Evolutionary conservation across 2,797 vertebrate genomes (phyloP), one percentile per base, ranked within the genome.

Genomic region (Neosilurus mollespiculum): DNA sequence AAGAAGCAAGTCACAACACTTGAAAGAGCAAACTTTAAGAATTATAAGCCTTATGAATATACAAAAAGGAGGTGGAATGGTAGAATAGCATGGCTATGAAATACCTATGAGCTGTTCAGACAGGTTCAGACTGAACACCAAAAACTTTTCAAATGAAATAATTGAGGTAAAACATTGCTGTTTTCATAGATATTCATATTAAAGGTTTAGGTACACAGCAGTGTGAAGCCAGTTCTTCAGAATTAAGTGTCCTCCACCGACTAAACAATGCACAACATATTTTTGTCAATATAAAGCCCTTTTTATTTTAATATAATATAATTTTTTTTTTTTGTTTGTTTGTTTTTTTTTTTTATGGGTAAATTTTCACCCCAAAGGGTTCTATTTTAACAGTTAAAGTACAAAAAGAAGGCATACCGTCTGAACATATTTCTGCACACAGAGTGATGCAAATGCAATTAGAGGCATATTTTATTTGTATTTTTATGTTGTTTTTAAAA

Each of bases 1-100:
- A 51, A 51, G 59, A 51, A 78, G 65, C 61, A 51, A 65, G 64
- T 64, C 61, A 78, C 24, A 15, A 51, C 56, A 77, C 10, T 76
- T 43, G 58, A 20, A 62, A 78, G 12, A 62, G 7, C 3, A 26
- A 78, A 37, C 24, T 59, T 59, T 76, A 75, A 24, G 34, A 76
- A 76, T 37, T 76, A n/a, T 61, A n/a, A 34, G 9, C 26, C 15
- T 34, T 73, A 54, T 37, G 30, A 20, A 59, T 37, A 34, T 56
- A 15, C 30, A 37, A 14, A 76, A 76, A 37, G 54, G 0, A 43
- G 16, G 24, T 4, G 4, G 51, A 2, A 16, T n/a, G 18, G 6
- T 66, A 12, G 30, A 49, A 49, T 37, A 76, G 9, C 3, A 56
- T 24, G 16, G 1, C n/a, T 26, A 18, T 26, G 3, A 3, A 3